A percentile compares a stretch with the other conserved stretches of the same genome.
Conservation (phyloP, 2,888 invertebrate genomes). For the Cyrtodaria siliqua region DNA sequence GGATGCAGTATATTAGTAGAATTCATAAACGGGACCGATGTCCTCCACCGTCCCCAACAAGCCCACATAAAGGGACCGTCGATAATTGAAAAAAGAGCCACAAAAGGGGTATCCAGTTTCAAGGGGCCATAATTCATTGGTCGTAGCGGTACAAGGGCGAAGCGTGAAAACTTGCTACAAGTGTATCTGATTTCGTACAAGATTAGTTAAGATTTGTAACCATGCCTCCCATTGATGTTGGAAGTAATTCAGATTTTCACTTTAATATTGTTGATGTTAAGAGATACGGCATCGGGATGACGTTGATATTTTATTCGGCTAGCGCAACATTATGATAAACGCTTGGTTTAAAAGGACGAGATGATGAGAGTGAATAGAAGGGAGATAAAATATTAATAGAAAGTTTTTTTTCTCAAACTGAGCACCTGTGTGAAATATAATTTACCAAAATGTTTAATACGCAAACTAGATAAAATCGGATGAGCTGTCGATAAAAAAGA, state of each 20-base stretch:
- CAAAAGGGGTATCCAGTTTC: constrained; percentile 39
- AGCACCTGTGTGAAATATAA: constrained; percentile 31
- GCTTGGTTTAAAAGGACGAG: constrained; percentile 28
- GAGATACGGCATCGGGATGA: constrained; percentile 18
- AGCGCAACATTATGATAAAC: constrained; percentile 30
- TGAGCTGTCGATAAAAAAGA: no score
- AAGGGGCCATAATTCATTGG: constrained; percentile 35
- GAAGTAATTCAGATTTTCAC: constrained; percentile 16
- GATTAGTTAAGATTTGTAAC: constrained; percentile 39
- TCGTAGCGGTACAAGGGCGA: constrained; percentile 1
- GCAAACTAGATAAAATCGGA: no score
- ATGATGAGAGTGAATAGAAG: constrained; percentile 37
- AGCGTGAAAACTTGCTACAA: constrained; percentile 27
- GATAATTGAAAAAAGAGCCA: background rate
- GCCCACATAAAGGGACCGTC: no score
- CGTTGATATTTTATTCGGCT: constrained; percentile 8
- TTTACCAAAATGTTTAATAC: no score
- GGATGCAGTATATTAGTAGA: no score
- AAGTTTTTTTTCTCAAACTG: constrained; percentile 25
- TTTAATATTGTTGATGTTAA: constrained; percentile 12
- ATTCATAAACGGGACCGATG: no score
- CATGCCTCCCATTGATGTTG: constrained; percentile 8
- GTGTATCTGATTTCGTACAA: constrained; percentile 54
- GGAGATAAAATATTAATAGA: constrained; percentile 45
- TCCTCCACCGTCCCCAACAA: no score